Evolutionary conservation across 1,140 invertebrate genomes (phyloP).

Genomic region (Ylistrum balloti): DNA sequence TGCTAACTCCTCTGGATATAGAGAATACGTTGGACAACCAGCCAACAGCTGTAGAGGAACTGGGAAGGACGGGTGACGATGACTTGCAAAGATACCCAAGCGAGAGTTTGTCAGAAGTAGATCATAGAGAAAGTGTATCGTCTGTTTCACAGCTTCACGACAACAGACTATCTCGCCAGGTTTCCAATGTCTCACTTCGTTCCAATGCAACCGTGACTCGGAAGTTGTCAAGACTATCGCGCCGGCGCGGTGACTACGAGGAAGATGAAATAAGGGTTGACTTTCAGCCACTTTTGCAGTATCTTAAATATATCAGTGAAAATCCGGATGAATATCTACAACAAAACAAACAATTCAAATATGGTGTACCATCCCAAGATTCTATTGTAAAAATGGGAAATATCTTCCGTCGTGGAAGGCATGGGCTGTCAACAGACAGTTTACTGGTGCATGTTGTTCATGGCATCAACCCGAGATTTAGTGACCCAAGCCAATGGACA

Average conservation of each 20-base stretch:
- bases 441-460: constrained; percentile 50
- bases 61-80: not conserved
- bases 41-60: constrained; percentile 42
- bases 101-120: not conserved
- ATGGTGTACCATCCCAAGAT: constrained; percentile 52
- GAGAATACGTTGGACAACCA: constrained; percentile 44
- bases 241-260: constrained; percentile 34
- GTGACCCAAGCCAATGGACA: constrained; percentile 46
- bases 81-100: not conserved
- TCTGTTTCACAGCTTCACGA: not conserved
- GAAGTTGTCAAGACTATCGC: constrained; percentile 13
- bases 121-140: not conserved
- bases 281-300: constrained; percentile 68
- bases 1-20: constrained; percentile 42
- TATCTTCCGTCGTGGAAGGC: constrained; percentile 66
- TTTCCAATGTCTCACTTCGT: constrained; percentile 11
- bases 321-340: constrained; percentile 71
- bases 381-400: constrained; percentile 65
- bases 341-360: constrained; percentile 54
- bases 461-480: constrained; percentile 48
- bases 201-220: not conserved
- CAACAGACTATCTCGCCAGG: not conserved
- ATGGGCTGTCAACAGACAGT: constrained; percentile 49
- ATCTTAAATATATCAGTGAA: constrained; percentile 74
- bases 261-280: constrained; percentile 64